A percentile compares a stretch with the other conserved stretches of the same genome.
Evolutionary conservation across 2,797 vertebrate species (phyloP).

Genomic region (Carduelis carduelis): DNA sequence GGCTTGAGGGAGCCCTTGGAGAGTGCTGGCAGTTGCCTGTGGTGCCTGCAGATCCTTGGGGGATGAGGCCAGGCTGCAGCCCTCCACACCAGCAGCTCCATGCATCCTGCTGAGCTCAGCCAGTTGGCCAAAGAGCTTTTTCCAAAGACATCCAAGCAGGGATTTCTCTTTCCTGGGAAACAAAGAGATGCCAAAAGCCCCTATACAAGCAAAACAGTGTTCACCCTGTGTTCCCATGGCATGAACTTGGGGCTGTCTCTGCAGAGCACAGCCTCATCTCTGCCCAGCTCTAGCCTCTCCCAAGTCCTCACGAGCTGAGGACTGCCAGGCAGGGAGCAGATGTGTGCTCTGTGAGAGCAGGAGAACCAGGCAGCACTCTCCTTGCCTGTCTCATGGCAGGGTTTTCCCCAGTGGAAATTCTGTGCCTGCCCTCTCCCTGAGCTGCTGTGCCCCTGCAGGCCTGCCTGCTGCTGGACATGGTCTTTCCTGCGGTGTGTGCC

Average conservation of each 20-base stretch:
- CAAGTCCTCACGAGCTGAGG: not conserved
- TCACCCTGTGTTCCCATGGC: not conserved
- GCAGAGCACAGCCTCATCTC: not conserved
- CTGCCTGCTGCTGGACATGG: constrained; percentile 78
- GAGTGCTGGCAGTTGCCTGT: accelerated
- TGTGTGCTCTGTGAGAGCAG: not conserved
- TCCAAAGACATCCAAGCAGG: not conserved
- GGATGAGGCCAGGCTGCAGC: not conserved
- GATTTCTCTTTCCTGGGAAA: not conserved
- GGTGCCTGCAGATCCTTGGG: not conserved
- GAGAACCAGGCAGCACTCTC: not conserved
- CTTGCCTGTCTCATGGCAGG: accelerated
- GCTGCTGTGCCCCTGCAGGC: constrained; percentile 13
- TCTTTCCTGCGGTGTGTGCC: constrained; percentile 78
- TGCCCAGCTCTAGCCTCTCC: not conserved
- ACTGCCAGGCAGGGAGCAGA: not conserved
- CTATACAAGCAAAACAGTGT: not conserved
- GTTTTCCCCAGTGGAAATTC: not conserved
- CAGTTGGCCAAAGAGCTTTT: not conserved
- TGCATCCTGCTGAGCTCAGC: accelerated
- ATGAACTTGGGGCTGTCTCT: not conserved
- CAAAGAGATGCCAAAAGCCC: not conserved
- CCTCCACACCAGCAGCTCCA: not conserved
- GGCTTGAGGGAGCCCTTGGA: not conserved
- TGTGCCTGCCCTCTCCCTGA: accelerated